Percentiles rank a stretch among this genome's conserved stretches.
Conservation (phyloP, 2,797 vertebrate genomes). For the Anisognathus igniventris region DNA sequence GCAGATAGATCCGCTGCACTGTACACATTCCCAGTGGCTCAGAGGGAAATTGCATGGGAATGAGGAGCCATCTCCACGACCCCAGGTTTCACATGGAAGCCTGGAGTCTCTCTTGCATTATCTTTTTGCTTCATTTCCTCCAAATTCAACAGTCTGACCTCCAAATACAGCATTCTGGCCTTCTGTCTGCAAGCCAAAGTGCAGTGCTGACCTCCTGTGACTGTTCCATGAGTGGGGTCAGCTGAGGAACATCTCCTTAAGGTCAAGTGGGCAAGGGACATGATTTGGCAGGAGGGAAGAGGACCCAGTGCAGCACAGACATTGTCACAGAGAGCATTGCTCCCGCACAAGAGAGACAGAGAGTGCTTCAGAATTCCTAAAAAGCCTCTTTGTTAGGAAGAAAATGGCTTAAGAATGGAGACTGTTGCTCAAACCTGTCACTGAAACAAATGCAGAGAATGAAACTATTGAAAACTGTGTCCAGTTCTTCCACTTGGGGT, state of each 20-base stretch:
- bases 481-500: not conserved
- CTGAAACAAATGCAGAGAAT: not conserved
- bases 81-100: not conserved
- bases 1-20: not conserved
- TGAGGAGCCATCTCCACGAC: not conserved
- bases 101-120: not conserved
- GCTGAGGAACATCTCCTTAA: not conserved
- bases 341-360: not conserved
- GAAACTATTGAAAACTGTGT: not conserved
- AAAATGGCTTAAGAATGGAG: not conserved
- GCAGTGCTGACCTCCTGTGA: not conserved
- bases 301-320: not conserved
- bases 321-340: not conserved
- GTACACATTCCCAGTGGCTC: not conserved
- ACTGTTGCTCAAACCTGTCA: not conserved
- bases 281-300: not conserved
- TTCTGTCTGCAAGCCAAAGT: not conserved
- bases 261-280: not conserved
- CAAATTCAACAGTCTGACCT: not conserved
- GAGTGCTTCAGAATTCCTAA: not conserved
- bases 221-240: not conserved
- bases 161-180: not conserved
- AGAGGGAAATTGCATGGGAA: not conserved
- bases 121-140: not conserved
- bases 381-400: not conserved